Evolutionary conservation across 2,113 vertebrate genomes (phyloP).

Genomic region (Eleginops maclovinus): DNA sequence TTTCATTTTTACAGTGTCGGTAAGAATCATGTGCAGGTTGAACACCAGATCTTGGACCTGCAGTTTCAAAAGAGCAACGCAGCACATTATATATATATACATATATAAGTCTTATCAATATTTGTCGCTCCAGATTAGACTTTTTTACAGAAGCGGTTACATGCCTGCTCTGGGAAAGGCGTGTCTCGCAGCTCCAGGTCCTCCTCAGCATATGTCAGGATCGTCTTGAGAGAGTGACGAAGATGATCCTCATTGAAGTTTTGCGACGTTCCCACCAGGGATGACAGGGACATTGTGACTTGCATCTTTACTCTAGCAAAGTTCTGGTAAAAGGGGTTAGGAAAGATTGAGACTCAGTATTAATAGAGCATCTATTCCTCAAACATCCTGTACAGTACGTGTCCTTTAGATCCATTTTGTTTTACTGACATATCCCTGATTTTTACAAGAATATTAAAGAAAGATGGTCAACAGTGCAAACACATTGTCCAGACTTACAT

Average conservation of each 20-base stretch:
- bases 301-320: conserved; percentile 97
- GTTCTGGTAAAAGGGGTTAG: conserved; percentile 80
- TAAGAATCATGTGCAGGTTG: conserved; percentile 96
- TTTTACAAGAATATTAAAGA: background rate
- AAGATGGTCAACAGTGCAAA: background rate
- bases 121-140: background rate
- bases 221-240: conserved; percentile 91
- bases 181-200: conserved; percentile 90
- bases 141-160: background rate
- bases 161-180: conserved; percentile 91
- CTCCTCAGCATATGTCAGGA: conserved; percentile 92
- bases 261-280: conserved; percentile 90
- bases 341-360: background rate
- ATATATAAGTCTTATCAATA: background rate
- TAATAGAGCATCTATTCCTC: background rate
- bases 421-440: background rate
- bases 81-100: too few relatives aligned
- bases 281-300: conserved; percentile 94
- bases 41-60: conserved; percentile 95
- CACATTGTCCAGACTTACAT: conserved; percentile 79
- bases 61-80: conserved; percentile 17
- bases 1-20: conserved; percentile 96
- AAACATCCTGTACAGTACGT: background rate
- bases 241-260: conserved; percentile 93
- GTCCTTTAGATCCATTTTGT: background rate